Base-by-base conservation (phyloP, 2,888 invertebrate species). In the Rhopalosiphum nymphaeae region DNA sequence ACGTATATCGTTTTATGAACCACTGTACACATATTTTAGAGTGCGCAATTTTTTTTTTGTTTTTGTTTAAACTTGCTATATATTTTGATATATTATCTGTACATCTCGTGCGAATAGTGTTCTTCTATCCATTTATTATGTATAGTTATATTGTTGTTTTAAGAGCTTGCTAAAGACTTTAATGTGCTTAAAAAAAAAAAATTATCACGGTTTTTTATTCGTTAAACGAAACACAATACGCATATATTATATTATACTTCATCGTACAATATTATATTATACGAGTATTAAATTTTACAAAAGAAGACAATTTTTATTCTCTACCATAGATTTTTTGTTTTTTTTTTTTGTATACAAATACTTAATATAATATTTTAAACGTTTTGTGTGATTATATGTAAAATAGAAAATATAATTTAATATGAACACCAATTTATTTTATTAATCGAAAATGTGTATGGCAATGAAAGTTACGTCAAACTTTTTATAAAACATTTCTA, bases 221-320 rank as follows among this genome's bases (percentile, higher is more conserved):
- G 78, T 36, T 36, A 78, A 78, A 36, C 21, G 21, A 78, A 36
- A 36, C 78, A 78, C 78, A 36, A 21, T 36, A 36, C 9, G 36
- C 78, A 42, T 78, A 78, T 36, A n/a, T n/a, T 36, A 36, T 78
- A 36, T 78, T 78, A 25, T 78, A 36, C 36, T 21, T 78, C 21
- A 21, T 78, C 0, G 36, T 78, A 36, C 78, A 78, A 78, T 42
- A 53, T 53, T 21, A 53, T 21, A 53, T 42, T 67, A 67, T n/a
- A n/a, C n/a, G n/a, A n/a, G n/a, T n/a, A 78, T 36, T 78, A 36
- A 4, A 7, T 36, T 78, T 78, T 21, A 78, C 36, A 78, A 78
- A 36, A 78, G 36, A 78, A 78, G 36, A 78, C 78, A 78, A 78
- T 78, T 78, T 78, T 78, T 78, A 78, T 78, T 78, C 36, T 78